Base-by-base conservation (phyloP, 2,113 vertebrate genomes). In the Rhadina sibilatrix region DNA sequence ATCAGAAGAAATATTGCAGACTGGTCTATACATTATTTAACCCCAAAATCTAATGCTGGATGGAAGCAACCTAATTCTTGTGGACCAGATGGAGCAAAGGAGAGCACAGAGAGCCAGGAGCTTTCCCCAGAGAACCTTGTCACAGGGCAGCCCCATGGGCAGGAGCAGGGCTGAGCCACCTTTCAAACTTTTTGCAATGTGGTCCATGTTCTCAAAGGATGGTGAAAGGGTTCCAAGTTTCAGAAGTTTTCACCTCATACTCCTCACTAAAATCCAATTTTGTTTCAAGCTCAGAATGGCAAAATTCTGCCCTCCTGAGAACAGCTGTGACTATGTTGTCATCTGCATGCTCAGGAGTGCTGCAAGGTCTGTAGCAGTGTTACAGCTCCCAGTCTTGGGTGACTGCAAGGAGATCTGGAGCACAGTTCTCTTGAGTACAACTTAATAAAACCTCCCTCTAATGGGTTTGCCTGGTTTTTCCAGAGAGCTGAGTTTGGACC, bases 281-380 rank as follows among this genome's bases (percentile, higher is more conserved):
- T 72, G 75, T 83, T 65, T 70, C 40, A 44, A 52, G 74, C 3
- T 42, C 50, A 90, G 59, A 72, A 72, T 2, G 8, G 49, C 61
- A 94, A 63, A 72, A 85, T 42, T 37, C 57, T 64, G 53, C 40
- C 76, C 70, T 90, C 87, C 84, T 27, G 66, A 85, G 82, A 85
- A 35, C 35, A 72, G 54, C 88, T 80, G 37, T 74, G 92, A 65
- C 71, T 82, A 31, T 25, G 3, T 42, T 83, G 63, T 80, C 92
- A 90, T 20, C 63, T 59, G 15, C 79, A 42, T 15, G 63, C 85
- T 59, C n/a, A 14, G 56, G 37, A 89, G 46, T 5, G 25, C 85
- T 69, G 75, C 82, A 63, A 70, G 78, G 63, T 79, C 74, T 57
- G n/a, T 8, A 50, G 76, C 75, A 70, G 47, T 5, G 20, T 59